These are phyloP conservation scores for Drosophila neoperkinsi DNA, from an alignment of 2,888 invertebrate genomes.

Conservation along the genomic window DNA sequence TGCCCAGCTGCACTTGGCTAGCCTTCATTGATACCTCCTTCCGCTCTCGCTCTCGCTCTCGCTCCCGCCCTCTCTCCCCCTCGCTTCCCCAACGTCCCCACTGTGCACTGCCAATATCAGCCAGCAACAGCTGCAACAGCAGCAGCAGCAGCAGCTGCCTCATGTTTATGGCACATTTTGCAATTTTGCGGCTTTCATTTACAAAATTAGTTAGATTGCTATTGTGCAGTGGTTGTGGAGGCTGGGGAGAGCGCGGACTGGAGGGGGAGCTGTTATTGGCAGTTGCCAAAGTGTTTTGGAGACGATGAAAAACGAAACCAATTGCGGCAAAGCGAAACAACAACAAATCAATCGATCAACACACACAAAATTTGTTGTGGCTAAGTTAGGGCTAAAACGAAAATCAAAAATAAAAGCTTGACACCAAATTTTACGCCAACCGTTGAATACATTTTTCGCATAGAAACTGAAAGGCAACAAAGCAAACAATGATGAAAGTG, in stretches of 20 bases:
- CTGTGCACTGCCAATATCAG: constrained; percentile 9
- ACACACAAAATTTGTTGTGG: constrained; percentile 28
- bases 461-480: constrained; percentile 24
- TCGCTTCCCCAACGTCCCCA: not conserved
- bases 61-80: not conserved
- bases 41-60: not conserved
- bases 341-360: constrained; percentile 59
- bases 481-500: constrained; percentile 13
- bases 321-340: constrained; percentile 50
- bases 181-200: constrained; percentile 74
- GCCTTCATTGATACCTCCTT: constrained; percentile 1
- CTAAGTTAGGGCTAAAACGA: constrained; percentile 13
- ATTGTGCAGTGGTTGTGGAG: constrained; percentile 2
- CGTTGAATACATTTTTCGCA: constrained; percentile 38
- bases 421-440: constrained; percentile 35
- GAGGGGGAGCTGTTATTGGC: constrained; percentile 17
- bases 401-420: constrained; percentile 15
- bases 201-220: constrained; percentile 68
- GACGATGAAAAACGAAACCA: constrained; percentile 58
- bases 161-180: constrained; percentile 73
- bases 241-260: not conserved
- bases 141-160: constrained; percentile 45
- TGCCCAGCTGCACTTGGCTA: constrained; percentile 70
- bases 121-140: constrained; percentile 10
- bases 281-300: constrained; percentile 51